Conservation (phyloP, 2,113 vertebrate genomes). For the Microtus ochrogaster region DNA sequence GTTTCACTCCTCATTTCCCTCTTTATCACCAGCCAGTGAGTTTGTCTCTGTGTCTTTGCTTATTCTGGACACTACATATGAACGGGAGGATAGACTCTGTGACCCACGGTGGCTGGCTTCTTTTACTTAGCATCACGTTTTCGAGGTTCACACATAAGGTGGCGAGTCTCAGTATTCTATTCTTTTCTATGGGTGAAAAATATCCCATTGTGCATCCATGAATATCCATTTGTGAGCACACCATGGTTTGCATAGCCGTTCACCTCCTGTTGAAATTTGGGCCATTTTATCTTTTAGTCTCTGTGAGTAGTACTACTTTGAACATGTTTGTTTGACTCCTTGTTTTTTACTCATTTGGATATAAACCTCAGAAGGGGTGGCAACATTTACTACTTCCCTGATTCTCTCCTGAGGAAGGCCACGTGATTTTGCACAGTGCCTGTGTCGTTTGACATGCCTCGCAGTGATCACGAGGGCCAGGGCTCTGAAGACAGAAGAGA, state of each 20-base stretch:
- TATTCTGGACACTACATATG: neutral
- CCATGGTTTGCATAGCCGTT: neutral
- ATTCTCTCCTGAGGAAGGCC: neutral
- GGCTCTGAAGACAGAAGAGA: neutral
- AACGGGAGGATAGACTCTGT: neutral
- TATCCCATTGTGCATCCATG: neutral
- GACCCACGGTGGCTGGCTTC: neutral
- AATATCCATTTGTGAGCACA: rapidly evolving
- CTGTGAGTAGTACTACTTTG: neutral
- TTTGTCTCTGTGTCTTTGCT: neutral
- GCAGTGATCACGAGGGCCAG: rapidly evolving
- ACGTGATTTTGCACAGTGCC: neutral
- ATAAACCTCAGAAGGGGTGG: neutral
- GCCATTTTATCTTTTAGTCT: neutral
- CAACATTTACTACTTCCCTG: neutral
- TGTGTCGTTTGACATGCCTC: too few relatives aligned
- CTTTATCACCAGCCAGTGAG: neutral
- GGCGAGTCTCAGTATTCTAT: neutral
- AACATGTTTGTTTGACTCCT: neutral
- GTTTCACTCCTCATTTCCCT: too few relatives aligned
- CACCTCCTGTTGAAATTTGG: neutral
- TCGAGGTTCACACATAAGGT: neutral
- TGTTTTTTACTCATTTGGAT: neutral
- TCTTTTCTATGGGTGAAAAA: neutral
- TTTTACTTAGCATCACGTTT: neutral